Conservation (phyloP, 2,797 vertebrate genomes). For the Rhincodon typus region DNA sequence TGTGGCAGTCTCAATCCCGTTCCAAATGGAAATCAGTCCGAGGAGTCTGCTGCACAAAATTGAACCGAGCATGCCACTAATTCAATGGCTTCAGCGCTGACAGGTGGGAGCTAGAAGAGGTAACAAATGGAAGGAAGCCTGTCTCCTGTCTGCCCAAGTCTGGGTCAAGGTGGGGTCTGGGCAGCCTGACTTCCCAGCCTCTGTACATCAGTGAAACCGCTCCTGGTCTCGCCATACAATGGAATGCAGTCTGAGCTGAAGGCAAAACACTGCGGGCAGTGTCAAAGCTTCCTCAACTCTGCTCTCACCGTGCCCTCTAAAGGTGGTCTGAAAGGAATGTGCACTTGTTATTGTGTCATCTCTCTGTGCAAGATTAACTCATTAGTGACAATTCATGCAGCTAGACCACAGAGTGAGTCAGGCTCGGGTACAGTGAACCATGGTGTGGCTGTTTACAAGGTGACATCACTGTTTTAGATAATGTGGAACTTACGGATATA, state of each 20-base stretch:
- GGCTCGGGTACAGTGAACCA: neutral
- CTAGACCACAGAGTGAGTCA: neutral
- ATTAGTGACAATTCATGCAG: neutral
- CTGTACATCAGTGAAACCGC: neutral
- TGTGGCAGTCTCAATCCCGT: constrained; percentile 23
- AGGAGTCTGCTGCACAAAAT: neutral
- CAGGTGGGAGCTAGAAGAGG: constrained; percentile 3
- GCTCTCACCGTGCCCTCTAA: neutral
- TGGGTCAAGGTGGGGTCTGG: neutral
- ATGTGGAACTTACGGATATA: neutral
- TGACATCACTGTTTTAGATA: neutral
- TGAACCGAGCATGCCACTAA: neutral
- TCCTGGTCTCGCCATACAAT: neutral
- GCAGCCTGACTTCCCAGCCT: neutral
- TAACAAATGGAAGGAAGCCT: neutral
- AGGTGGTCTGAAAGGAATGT: neutral
- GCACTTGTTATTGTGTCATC: neutral
- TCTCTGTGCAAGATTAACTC: neutral
- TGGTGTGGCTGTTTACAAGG: neutral
- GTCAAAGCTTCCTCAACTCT: neutral
- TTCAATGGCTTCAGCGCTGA: constrained; percentile 14
- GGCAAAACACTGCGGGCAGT: neutral
- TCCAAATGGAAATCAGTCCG: constrained; percentile 23
- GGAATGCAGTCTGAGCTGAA: neutral
- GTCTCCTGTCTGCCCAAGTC: neutral